Evolutionary conservation across 1,140 invertebrate genomes (phyloP).

Genomic region (Chrysopa pallens): DNA sequence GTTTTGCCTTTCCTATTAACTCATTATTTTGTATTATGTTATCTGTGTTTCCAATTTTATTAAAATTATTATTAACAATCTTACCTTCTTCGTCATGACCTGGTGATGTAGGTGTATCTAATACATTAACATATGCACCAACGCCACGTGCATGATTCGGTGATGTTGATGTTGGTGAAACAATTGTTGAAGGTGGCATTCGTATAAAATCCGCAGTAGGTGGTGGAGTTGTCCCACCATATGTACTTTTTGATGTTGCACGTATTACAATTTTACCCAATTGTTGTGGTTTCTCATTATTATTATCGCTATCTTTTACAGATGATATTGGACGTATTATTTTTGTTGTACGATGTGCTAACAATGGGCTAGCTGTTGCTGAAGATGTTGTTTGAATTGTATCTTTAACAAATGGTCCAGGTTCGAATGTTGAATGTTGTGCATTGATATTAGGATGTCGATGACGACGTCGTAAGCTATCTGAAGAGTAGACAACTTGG

Average conservation of each 20-base stretch:
- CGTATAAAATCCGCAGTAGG: constrained; percentile 39
- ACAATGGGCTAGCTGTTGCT: constrained; percentile 25
- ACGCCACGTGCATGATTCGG: constrained; percentile 20
- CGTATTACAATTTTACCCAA: constrained; percentile 45
- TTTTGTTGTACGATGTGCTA: constrained; percentile 19
- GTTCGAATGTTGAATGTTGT: constrained; percentile 67
- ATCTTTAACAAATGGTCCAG: constrained; percentile 57
- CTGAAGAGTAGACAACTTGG: constrained; percentile 77
- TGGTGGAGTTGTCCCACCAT: constrained; percentile 22
- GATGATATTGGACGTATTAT: constrained; percentile 22
- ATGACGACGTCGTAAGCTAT: constrained; percentile 54
- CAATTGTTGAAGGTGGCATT: constrained; percentile 33
- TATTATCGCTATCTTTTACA: constrained; percentile 4
- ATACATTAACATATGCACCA: constrained; percentile 52
- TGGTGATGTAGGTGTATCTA: constrained; percentile 39
- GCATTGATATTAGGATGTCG: constrained; percentile 29
- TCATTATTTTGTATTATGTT: constrained; percentile 2
- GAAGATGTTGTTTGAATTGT: constrained; percentile 9
- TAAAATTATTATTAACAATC: constrained; percentile 7
- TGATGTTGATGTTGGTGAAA: constrained; percentile 25
- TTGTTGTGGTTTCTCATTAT: constrained; percentile 23
- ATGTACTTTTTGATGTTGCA: constrained; percentile 27
- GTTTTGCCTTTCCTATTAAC: no score
- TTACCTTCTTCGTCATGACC: constrained; percentile 38
- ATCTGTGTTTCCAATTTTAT: no score